Conservation (phyloP, 2,888 invertebrate species). For the Agelastica alni region DNA sequence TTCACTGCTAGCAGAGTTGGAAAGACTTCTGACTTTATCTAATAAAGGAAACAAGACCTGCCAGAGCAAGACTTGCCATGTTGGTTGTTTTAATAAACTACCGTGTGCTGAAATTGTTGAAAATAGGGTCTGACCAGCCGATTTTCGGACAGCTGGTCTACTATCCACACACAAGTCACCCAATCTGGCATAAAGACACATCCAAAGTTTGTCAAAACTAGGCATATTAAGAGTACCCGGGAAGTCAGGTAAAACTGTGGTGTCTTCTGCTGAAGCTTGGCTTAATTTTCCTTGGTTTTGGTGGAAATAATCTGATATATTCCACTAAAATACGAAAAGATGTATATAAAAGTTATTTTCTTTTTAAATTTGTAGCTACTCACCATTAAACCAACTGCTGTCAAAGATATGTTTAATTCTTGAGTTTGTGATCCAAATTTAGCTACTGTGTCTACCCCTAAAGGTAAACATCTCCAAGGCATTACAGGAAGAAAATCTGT, state of each 20-base stretch:
- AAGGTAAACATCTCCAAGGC: conserved; percentile 88
- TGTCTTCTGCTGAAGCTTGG: conserved; percentile 73
- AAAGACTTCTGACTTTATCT: conserved; percentile 83
- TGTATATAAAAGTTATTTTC: background rate
- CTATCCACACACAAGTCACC: conserved; percentile 93
- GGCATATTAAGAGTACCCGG: conserved; percentile 83
- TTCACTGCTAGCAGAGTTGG: conserved; percentile 72
- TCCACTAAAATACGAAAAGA: conserved; percentile 78
- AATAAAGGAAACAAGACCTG: conserved; percentile 94
- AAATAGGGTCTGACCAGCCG: conserved; percentile 96
- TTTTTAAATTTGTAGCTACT: conserved; percentile 21
- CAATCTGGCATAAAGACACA: conserved; percentile 88
- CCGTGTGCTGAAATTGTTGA: conserved; percentile 97
- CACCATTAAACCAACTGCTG: conserved; percentile 95
- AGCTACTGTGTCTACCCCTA: conserved; percentile 90
- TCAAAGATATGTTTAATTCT: conserved; percentile 95
- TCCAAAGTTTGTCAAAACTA: conserved; percentile 92
- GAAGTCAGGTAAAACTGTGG: conserved; percentile 79
- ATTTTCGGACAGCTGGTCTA: conserved; percentile 94
- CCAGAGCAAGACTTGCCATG: conserved; percentile 95
- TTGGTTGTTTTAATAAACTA: conserved; percentile 79
- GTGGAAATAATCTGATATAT: conserved; percentile 96
- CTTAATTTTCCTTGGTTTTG: conserved; percentile 89
- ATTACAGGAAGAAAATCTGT: conserved; percentile 93
- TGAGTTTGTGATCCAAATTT: conserved; percentile 96